Base-by-base conservation (phyloP, 2,888 invertebrate species). In the Caenorhabditis sp. region DNA sequence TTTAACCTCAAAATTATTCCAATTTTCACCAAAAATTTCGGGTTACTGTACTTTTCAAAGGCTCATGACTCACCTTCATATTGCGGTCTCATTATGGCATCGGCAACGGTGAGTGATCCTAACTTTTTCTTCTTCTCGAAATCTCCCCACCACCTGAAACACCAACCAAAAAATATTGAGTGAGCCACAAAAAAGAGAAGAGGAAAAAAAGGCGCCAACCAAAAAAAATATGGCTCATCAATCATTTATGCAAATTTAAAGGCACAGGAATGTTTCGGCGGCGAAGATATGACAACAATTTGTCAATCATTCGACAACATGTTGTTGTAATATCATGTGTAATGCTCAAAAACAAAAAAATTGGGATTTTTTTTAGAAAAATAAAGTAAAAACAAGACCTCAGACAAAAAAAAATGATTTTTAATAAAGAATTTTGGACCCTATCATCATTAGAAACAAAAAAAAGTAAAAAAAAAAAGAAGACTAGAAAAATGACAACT, bases 71-170 rank as follows among this genome's bases (percentile, higher is more conserved):
- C 1, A 71, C 71, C 72, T 72, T 72, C 72, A 72, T 72, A 67
- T 24, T 64, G 67, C 53, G 51, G 63, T 67, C 64, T 72, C 72
- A 72, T 72, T 72, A 58, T 72, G 72, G 24, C 72, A 72, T 72
- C 62, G 53, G 31, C 14, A 57, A 24, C 51, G 55, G 54, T 5
- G 43, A 43, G 6, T 43, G 43, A 17, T 43, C 43, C 43, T 43
- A 43, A 17, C 12, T 43, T 19, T 14, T 21, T 24, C 17, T 19
- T 51, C 21, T 12, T 43, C 17, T 6, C 51, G 4, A 4, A 17
- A 51, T 21, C 51, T 51, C 10, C 21, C 21, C 51, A 21, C 23
- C 51, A 51, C 43, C 43, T 43, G 43, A 43, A 43, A 43, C 43
- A 43, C 17, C 2, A 43, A 14, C 23, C 19, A 37, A 43, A 36